Conservation (phyloP, 2,113 vertebrate species). For the Colinus virginianus region DNA sequence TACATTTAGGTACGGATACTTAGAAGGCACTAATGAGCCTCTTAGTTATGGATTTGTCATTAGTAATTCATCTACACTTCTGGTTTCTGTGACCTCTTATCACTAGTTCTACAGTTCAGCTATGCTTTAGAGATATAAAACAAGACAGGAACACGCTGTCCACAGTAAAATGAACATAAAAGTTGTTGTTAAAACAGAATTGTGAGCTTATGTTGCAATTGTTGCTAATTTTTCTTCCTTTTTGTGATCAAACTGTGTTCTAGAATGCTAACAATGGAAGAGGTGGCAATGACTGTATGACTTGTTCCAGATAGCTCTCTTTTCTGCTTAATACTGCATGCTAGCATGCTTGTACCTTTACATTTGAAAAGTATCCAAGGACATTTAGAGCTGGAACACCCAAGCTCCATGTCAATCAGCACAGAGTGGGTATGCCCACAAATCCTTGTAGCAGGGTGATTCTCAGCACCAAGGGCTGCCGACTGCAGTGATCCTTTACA, state of each 20-base stretch:
- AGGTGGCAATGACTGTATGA: accelerated
- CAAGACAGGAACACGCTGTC: neutral
- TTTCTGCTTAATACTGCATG: neutral
- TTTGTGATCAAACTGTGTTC: neutral
- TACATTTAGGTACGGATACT: neutral
- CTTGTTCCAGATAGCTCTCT: neutral
- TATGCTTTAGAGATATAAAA: neutral
- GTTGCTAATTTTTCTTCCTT: neutral
- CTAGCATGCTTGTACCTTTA: neutral
- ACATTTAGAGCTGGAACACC: neutral
- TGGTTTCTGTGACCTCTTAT: neutral
- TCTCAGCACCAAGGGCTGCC: neutral
- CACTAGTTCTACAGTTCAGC: neutral
- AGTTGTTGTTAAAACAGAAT: neutral
- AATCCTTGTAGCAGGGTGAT: neutral
- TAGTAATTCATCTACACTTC: neutral
- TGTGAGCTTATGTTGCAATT: neutral
- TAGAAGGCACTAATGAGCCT: neutral
- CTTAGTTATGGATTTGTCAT: neutral
- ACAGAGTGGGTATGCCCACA: neutral
- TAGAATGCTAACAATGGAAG: neutral
- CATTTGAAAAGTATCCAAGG: neutral
- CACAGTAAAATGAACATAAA: neutral
- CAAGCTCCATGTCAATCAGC: neutral
- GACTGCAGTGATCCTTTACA: neutral